Evolutionary conservation across 2,797 vertebrate genomes (phyloP).

Genomic region (Tangara arthus): DNA sequence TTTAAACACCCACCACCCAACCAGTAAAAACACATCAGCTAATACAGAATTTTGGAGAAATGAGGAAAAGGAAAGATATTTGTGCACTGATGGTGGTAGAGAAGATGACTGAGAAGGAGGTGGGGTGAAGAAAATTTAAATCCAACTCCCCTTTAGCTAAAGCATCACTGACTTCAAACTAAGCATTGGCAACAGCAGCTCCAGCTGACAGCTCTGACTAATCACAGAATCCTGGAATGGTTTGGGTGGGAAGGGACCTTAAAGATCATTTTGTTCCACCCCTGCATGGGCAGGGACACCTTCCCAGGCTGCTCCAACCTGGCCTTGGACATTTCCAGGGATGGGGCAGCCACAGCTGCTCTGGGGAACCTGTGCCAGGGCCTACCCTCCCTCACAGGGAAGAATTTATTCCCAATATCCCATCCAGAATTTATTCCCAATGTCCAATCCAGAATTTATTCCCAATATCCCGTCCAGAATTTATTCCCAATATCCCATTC

Average conservation of each 20-base stretch:
- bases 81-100: neutral
- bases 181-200: neutral
- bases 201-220: neutral
- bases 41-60: neutral
- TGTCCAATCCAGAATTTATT: accelerated
- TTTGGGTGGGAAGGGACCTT: neutral
- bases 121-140: neutral
- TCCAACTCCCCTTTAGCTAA: neutral
- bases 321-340: neutral
- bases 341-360: neutral
- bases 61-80: neutral
- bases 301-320: accelerated
- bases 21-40: neutral
- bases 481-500: accelerated
- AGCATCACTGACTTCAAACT: neutral
- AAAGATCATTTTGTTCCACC: neutral
- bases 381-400: accelerated
- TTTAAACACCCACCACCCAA: neutral
- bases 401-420: accelerated
- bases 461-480: neutral
- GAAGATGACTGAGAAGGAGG: neutral
- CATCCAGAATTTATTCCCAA: accelerated
- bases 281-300: neutral
- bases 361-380: neutral
- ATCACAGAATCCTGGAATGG: neutral